phyloP scores from a whole-genome alignment of 2,797 vertebrate species.

The Anguilla marmorata region DNA sequence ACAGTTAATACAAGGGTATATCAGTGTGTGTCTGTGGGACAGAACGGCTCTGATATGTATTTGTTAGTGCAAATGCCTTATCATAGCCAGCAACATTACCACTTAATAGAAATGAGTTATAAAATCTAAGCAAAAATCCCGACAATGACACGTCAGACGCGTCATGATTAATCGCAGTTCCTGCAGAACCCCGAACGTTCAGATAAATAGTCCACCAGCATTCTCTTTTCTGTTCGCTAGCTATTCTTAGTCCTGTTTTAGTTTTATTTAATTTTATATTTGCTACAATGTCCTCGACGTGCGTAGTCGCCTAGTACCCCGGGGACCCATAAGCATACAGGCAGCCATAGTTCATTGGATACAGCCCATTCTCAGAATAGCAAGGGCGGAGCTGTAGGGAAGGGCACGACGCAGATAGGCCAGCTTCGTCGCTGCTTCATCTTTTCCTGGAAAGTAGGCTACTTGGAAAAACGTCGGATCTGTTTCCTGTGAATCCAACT shows the following conservation, averaged over 20 bases:
- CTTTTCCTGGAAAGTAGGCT: conserved; percentile 64
- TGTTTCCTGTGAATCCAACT: conserved; percentile 47
- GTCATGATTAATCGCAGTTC: not conserved
- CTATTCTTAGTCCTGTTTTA: not conserved
- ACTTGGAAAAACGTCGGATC: conserved; percentile 58
- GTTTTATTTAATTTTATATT: conserved; percentile 3
- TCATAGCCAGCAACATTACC: not conserved
- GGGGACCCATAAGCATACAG: not conserved
- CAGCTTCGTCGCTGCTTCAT: conserved; percentile 46
- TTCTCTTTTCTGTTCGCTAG: not conserved
- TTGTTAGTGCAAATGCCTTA: not conserved
- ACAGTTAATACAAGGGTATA: not conserved
- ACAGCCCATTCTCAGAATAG: conserved; percentile 11
- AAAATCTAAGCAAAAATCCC: not conserved
- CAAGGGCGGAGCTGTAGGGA: conserved; percentile 14
- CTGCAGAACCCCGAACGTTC: not conserved
- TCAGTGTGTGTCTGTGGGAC: not conserved
- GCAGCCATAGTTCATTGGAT: too few species aligned
- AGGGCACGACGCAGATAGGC: conserved; percentile 42
- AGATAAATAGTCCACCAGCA: not conserved
- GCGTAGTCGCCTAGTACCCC: not conserved
- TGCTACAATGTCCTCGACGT: not conserved
- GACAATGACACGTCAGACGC: not conserved
- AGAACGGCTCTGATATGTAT: not conserved
- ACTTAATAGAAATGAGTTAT: not conserved